Percentiles rank a stretch among this genome's conserved stretches.
These are phyloP conservation scores for Notarius lentiginosus DNA, from an alignment of 2,113 vertebrate species.

Conservation along the genomic window DNA sequence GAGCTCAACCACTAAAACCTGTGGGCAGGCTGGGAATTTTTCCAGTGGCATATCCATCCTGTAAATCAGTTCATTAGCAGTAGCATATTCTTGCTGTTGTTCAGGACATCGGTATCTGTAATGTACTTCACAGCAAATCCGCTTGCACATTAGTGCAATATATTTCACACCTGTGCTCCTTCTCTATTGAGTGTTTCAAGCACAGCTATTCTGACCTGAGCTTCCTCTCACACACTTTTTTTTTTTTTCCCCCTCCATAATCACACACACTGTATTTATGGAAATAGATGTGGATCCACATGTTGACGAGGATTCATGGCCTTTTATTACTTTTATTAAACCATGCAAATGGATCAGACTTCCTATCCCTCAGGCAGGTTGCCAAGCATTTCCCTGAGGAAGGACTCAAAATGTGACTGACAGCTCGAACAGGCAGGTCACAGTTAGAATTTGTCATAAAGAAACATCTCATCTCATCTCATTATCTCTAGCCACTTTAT, in stretches of 20 bases:
- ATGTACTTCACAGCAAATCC: constrained; percentile 1
- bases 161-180: neutral
- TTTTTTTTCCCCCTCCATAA: constrained; percentile 30
- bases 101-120: neutral
- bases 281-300: constrained; percentile 46
- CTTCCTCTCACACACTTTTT: constrained; percentile 50
- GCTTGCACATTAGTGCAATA: neutral
- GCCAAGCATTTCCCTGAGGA: constrained; percentile 22
- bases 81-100: neutral
- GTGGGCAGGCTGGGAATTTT: neutral
- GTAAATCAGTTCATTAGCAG: constrained; percentile 1
- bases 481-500: too few species aligned
- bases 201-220: constrained; percentile 18
- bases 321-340: constrained; percentile 50
- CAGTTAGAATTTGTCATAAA: constrained; percentile 24
- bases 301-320: constrained; percentile 47
- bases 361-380: constrained; percentile 13
- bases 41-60: neutral
- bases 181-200: neutral
- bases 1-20: constrained; percentile 16
- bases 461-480: neutral
- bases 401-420: constrained; percentile 8
- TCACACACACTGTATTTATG: constrained; percentile 43
- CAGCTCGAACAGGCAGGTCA: constrained; percentile 19
- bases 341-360: constrained; percentile 41